Conservation (phyloP, 2,797 vertebrate species). For the Gadopsis bispinosus region DNA sequence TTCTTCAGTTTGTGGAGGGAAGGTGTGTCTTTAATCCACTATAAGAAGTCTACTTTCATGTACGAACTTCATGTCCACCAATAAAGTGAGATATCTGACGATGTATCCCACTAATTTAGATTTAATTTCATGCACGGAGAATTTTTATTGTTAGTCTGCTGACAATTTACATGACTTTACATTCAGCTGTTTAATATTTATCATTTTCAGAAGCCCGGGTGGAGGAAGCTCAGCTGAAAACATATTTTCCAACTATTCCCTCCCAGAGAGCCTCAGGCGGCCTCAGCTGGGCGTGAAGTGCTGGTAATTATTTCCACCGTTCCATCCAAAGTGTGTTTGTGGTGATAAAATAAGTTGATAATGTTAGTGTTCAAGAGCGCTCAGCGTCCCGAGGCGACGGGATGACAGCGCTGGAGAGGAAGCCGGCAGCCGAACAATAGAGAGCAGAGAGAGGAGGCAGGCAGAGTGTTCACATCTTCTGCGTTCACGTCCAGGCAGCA, state of each 20-base stretch:
- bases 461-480: background rate
- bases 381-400: background rate
- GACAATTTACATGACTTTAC: background rate
- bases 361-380: constrained; percentile 21
- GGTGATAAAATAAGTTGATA: constrained; percentile 36
- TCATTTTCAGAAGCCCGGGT: background rate
- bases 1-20: no score
- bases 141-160: background rate
- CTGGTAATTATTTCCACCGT: constrained; percentile 13
- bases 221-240: constrained; percentile 6
- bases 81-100: no score
- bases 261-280: constrained; percentile 8
- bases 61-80: no score
- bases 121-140: no score
- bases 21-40: no score
- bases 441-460: constrained; percentile 8
- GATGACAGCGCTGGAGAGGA: background rate
- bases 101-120: no score
- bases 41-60: no score
- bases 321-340: constrained; percentile 20
- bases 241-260: background rate
- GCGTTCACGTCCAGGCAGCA: background rate
- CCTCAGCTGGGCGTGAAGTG: constrained; percentile 16
- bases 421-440: constrained; percentile 18
- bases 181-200: background rate